These are phyloP conservation scores for Otolemur garnettii DNA, from an alignment of 2,113 vertebrate genomes.

Conservation along the genomic window DNA sequence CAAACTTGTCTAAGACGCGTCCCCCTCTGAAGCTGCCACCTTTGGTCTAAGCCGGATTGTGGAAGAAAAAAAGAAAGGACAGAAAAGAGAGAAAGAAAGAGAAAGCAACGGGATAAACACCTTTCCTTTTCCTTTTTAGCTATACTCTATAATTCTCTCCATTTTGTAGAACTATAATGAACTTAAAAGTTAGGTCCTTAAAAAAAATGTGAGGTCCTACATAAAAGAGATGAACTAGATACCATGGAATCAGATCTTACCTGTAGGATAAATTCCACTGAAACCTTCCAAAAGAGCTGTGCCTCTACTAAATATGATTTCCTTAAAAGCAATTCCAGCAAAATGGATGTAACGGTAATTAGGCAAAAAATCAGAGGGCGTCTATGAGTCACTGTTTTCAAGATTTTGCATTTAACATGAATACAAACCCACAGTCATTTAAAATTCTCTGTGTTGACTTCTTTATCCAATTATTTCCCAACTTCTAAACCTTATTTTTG, in stretches of 20 bases:
- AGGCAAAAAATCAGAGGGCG: conserved; percentile 36
- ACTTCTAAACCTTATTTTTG: conserved; percentile 65
- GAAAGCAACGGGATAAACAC: background rate
- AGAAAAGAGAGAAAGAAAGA: background rate
- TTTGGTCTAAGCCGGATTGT: background rate
- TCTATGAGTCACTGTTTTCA: conserved; percentile 23
- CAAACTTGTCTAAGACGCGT: background rate
- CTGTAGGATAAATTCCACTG: conserved; percentile 18
- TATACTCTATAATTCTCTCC: background rate
- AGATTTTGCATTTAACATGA: conserved; percentile 73
- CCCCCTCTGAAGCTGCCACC: background rate
- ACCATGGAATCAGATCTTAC: conserved; percentile 55
- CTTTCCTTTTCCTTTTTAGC: background rate
- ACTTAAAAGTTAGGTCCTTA: background rate
- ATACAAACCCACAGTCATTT: conserved; percentile 56
- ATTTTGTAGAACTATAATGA: background rate
- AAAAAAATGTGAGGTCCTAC: background rate
- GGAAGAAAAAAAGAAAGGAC: too few relatives aligned
- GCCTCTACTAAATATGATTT: conserved; percentile 65
- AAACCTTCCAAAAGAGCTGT: conserved; percentile 48
- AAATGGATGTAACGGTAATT: conserved; percentile 70
- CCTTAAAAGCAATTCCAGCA: conserved; percentile 58
- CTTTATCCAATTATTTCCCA: conserved; percentile 75
- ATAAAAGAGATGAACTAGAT: conserved; percentile 20
- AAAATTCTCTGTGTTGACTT: conserved; percentile 65